Evolutionary conservation across 1,140 invertebrate species (phyloP), one percentile per base, ranked within the genome.

Genomic region (Andrena cerasifolii): DNA sequence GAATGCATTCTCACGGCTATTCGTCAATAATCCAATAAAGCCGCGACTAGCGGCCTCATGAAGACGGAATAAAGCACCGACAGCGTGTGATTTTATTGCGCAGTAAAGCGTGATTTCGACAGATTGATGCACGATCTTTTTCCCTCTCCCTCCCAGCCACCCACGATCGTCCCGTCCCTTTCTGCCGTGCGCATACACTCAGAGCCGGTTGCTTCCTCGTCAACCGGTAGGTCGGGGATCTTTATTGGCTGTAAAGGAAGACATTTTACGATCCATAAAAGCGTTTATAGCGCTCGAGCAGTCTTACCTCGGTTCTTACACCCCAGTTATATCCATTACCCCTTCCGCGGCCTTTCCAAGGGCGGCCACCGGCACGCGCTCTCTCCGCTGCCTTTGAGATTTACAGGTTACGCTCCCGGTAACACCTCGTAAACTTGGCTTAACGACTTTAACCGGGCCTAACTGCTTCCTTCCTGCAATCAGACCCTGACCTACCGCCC

Each of bases 261-360:
- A 93, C 91, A 87, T 93, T 86, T 93, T 93, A 93, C 91, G 91
- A 92, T 93, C 92, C 91, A 93, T 92, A 92, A 92, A 93, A 91
- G 89, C 90, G 87, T 90, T 89, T 88, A 88, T 89, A 88, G 85
- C 88, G 83, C 80, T 82, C 71, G 79, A 84, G 79, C 63, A 76
- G 83, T 85, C 83, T 86, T 86, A 86, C 83, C 76, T 82, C 79
- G 70, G 45, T 74, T 87, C 83, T 86, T 82, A 80, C 89, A 88
- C 87, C 86, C 87, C 87, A 78, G 88, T 85, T 88, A 89, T 88
- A 91, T 90, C 89, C 91, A 91, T 91, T 92, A 91, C 91, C 92
- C 90, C 90, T 92, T 90, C 91, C 85, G 77, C 31, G 79, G 76
- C 67, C 85, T 90, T 89, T 90, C 87, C 91, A 92, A 92, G 90